Conservation (phyloP, 2,888 invertebrate species). For the Tinea pellionella region DNA sequence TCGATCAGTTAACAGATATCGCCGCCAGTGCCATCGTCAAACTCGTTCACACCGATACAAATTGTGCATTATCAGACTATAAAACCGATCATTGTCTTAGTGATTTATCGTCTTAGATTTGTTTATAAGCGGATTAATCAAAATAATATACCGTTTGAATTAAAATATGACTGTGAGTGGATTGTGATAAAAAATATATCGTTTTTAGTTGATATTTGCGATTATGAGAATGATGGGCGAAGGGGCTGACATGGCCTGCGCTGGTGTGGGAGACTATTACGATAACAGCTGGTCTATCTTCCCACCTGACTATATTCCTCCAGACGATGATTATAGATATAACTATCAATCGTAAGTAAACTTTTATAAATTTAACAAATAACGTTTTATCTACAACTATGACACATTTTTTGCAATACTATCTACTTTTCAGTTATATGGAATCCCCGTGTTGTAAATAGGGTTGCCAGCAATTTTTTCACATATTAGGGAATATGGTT, state of each 20-base stretch:
- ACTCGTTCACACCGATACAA: neutral
- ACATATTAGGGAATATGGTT: no score
- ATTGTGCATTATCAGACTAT: neutral
- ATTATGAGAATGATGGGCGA: conserved; percentile 71
- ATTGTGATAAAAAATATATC: neutral
- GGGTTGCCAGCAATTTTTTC: no score
- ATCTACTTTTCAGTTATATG: neutral
- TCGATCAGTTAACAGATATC: conserved; percentile 60
- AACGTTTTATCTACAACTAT: neutral
- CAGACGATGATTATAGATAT: conserved; percentile 77
- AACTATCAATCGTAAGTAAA: conserved; percentile 69
- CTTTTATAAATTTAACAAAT: neutral
- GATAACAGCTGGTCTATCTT: conserved; percentile 78
- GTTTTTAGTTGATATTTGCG: neutral
- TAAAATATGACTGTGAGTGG: neutral
- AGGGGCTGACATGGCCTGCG: conserved; percentile 58
- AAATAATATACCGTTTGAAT: neutral
- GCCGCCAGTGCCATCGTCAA: conserved; percentile 31
- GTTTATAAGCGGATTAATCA: conserved; percentile 8
- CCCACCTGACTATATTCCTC: conserved; percentile 74
- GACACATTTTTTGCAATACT: neutral
- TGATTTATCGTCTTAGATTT: conserved; percentile 9
- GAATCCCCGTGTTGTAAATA: neutral
- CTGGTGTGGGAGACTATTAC: conserved; percentile 70
- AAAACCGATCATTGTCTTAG: conserved; percentile 6